phyloP scores from a whole-genome alignment of 2,888 invertebrate species.

The Microdon myrmicae region DNA sequence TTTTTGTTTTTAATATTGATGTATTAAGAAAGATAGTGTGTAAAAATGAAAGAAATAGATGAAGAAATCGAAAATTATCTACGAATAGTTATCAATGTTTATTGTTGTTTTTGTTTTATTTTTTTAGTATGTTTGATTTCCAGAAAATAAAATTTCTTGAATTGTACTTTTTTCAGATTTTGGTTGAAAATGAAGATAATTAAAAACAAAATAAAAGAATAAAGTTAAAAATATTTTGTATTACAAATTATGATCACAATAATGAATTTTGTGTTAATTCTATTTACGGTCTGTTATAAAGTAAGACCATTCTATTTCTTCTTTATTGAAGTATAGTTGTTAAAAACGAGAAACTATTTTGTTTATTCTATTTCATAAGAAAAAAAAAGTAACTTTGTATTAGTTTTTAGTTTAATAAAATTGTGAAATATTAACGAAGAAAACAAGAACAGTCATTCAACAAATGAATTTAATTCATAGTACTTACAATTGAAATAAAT shows the following conservation, averaged over 20 bases:
- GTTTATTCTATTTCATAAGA: slow-evolving; percentile 17
- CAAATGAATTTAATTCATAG: slow-evolving; percentile 11
- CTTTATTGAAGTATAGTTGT: slow-evolving; percentile 20
- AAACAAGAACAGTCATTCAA: slow-evolving; percentile 19
- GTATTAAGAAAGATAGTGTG: slow-evolving; percentile 28
- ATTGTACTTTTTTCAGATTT: slow-evolving; percentile 47
- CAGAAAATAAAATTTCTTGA: slow-evolving; percentile 37
- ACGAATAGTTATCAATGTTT: too few relatives aligned
- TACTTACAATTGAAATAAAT: slow-evolving; percentile 5
- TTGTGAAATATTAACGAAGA: slow-evolving; percentile 18
- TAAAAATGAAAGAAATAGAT: slow-evolving; percentile 9
- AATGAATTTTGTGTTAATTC: slow-evolving; percentile 16
- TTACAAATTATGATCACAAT: too few relatives aligned
- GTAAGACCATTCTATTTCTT: slow-evolving; percentile 3
- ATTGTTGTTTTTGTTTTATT: slow-evolving; percentile 7
- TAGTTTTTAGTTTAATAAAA: slow-evolving; percentile 1
- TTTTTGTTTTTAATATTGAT: slow-evolving; percentile 19
- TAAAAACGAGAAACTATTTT: slow-evolving; percentile 37
- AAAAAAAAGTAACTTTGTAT: slow-evolving; percentile 11
- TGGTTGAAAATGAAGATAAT: too few relatives aligned
- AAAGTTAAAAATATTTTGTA: too few relatives aligned
- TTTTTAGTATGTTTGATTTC: slow-evolving; percentile 10
- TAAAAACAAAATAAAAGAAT: too few relatives aligned
- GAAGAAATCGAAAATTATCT: slow-evolving; percentile 9
- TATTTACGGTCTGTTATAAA: slow-evolving; percentile 24